These are phyloP conservation scores for Cerastoderma edule DNA, from an alignment of 2,888 invertebrate genomes.

Conservation along the genomic window DNA sequence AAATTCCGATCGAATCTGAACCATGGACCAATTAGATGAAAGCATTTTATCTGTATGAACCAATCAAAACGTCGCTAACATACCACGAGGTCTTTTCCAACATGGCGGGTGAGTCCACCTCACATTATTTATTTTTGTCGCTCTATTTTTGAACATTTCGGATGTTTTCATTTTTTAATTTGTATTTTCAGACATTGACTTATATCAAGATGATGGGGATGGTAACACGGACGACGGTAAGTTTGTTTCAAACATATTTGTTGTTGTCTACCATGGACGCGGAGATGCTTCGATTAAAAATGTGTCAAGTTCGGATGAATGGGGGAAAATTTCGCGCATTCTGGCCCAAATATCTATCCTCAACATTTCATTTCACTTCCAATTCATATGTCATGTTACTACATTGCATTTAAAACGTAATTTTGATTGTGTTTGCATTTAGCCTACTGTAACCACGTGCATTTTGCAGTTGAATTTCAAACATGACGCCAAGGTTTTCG, in stretches of 20 bases:
- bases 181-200: constrained; percentile 81
- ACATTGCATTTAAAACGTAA: constrained; percentile 6
- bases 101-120: constrained; percentile 83
- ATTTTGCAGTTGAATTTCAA: constrained; percentile 71
- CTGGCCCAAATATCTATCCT: neutral
- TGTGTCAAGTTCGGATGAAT: constrained; percentile 36
- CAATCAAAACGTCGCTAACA: constrained; percentile 72
- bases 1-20: constrained; percentile 70
- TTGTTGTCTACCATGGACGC: constrained; percentile 67
- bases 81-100: constrained; percentile 81
- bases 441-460: constrained; percentile 65
- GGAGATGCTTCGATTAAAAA: constrained; percentile 67
- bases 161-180: constrained; percentile 65
- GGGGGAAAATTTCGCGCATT: constrained; percentile 16
- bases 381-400: neutral
- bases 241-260: constrained; percentile 59
- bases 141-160: constrained; percentile 72
- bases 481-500: constrained; percentile 77
- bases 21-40: constrained; percentile 73
- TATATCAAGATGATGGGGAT: constrained; percentile 79
- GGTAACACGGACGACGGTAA: constrained; percentile 80
- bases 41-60: constrained; percentile 59
- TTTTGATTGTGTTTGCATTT: constrained; percentile 24
- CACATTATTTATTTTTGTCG: constrained; percentile 78
- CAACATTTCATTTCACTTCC: neutral